phyloP scores from a whole-genome alignment of 1,140 invertebrate species.

The Cherax quadricarinatus region DNA sequence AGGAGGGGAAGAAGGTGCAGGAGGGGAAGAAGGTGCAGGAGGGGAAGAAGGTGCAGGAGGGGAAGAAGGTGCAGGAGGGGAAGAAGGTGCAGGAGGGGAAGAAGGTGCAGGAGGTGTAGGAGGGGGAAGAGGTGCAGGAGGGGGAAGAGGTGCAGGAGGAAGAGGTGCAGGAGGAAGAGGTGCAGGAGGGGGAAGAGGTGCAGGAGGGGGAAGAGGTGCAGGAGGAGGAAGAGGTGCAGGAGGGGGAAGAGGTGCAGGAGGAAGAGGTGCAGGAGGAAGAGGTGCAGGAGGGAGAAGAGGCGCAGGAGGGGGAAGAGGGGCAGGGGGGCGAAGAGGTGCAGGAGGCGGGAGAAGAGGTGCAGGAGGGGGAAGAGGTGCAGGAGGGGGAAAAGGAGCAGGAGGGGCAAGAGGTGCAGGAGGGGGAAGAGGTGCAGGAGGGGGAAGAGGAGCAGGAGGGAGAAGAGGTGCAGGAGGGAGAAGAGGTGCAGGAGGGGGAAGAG shows the following conservation, averaged over 20 bases:
- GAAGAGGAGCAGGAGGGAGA: neutral
- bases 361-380: too few relatives aligned
- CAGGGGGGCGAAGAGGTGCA: neutral
- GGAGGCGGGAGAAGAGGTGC: too few relatives aligned
- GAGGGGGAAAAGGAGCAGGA: too few relatives aligned
- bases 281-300: neutral
- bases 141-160: neutral
- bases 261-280: neutral
- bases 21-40: too few relatives aligned
- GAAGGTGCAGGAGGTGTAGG: too few relatives aligned
- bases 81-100: too few relatives aligned
- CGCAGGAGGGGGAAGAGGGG: neutral
- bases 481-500: neutral
- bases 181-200: too few relatives aligned
- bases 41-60: too few relatives aligned
- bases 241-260: neutral
- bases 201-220: constrained; percentile 3
- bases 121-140: neutral
- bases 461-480: neutral
- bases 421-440: neutral
- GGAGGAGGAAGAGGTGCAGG: neutral
- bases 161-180: too few relatives aligned
- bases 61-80: too few relatives aligned
- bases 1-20: neutral
- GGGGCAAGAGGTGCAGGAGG: neutral